A percentile compares a stretch with the other conserved stretches of the same genome.
Evolutionary conservation across 2,797 vertebrate genomes (phyloP).

Genomic region (Rhinichthys osculus): DNA sequence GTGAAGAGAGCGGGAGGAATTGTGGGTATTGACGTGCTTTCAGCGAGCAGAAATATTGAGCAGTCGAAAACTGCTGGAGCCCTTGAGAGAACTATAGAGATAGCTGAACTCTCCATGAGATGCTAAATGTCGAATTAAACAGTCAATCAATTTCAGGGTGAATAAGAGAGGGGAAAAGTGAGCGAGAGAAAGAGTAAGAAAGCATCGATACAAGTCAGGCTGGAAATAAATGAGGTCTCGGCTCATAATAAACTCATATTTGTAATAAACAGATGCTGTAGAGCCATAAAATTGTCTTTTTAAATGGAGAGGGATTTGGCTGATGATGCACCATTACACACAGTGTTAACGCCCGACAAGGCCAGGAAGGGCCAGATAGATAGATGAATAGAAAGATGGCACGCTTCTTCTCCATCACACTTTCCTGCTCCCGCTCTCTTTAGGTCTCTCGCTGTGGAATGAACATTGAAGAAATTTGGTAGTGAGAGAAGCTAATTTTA

Average conservation of each 20-base stretch:
- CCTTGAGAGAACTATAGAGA: conserved; percentile 52
- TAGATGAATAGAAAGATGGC: conserved; percentile 38
- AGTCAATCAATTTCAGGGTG: conserved; percentile 53
- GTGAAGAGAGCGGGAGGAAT: conserved; percentile 39
- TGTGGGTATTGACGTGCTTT: conserved; percentile 54
- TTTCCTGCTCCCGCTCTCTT: conserved; percentile 13
- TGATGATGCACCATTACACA: conserved; percentile 52
- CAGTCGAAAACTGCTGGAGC: conserved; percentile 36
- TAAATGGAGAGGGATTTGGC: conserved; percentile 58
- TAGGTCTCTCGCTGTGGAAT: conserved; percentile 13
- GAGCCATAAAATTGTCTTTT: conserved; percentile 45
- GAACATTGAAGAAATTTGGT: conserved; percentile 19
- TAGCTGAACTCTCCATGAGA: conserved; percentile 40
- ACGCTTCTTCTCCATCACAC: conserved; percentile 32
- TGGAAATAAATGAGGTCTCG: conserved; percentile 53
- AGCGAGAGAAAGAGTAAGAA: conserved; percentile 35
- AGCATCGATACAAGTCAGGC: conserved; percentile 32
- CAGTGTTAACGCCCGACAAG: conserved; percentile 26
- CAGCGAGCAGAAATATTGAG: conserved; percentile 47
- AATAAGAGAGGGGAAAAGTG: conserved; percentile 27
- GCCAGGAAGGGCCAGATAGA: conserved; percentile 30
- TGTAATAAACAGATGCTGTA: conserved; percentile 44
- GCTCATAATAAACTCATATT: conserved; percentile 38
- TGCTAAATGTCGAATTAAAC: conserved; percentile 57
- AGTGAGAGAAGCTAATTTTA: conserved; percentile 36